Percentiles rank a stretch among this genome's conserved stretches.
Conservation (phyloP, 2,113 vertebrate species). For the Macroglossus sobrinus region DNA sequence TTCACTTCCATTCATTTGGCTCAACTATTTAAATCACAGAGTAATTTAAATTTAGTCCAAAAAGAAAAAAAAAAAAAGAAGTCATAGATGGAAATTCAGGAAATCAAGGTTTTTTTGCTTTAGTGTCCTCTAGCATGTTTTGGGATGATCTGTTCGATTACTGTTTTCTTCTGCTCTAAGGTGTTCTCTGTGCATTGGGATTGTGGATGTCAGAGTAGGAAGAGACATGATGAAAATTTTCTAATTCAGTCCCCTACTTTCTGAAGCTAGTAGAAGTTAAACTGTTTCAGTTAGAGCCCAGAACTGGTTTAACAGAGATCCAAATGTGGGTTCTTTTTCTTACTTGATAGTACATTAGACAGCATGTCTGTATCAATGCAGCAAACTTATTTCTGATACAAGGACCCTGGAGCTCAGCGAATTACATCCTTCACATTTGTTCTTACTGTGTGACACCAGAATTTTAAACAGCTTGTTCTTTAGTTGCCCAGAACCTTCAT, state of each 20-base stretch:
- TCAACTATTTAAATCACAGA: slow-evolving; percentile 39
- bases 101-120: slow-evolving; percentile 40
- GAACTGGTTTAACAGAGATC: background rate
- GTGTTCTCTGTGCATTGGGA: background rate
- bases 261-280: background rate
- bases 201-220: background rate
- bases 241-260: background rate
- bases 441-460: background rate
- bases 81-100: slow-evolving; percentile 6
- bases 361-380: background rate
- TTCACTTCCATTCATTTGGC: slow-evolving; percentile 50
- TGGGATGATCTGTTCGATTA: background rate
- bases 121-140: background rate
- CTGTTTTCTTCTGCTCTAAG: background rate
- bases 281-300: background rate
- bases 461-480: background rate
- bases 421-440: background rate
- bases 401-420: background rate
- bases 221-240: background rate
- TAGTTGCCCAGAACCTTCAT: background rate
- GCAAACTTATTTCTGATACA: background rate
- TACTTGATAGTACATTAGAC: background rate
- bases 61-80: background rate
- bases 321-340: background rate
- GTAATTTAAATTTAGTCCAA: background rate